These are phyloP conservation scores for Manis javanica DNA, from an alignment of 2,797 vertebrate species.

Conservation along the genomic window DNA sequence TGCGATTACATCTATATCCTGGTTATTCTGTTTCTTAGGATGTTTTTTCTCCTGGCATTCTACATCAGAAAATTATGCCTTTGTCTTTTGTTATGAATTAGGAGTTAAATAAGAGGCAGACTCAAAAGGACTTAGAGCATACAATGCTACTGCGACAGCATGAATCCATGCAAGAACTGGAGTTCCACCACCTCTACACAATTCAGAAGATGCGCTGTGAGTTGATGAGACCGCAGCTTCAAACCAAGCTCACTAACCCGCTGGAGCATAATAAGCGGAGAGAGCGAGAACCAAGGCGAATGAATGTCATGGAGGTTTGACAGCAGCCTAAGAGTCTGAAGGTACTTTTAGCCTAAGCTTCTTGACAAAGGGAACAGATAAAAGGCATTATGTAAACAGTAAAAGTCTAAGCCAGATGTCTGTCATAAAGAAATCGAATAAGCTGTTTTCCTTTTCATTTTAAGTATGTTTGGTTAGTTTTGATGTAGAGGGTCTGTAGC, in stretches of 20 bases:
- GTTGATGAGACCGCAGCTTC: slow-evolving; percentile 97
- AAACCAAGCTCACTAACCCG: slow-evolving; percentile 99
- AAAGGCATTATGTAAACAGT: not conserved
- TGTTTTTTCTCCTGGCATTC: not conserved
- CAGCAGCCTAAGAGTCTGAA: slow-evolving; percentile 99
- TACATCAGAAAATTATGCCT: slow-evolving; percentile 61
- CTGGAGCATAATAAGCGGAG: slow-evolving; percentile 99
- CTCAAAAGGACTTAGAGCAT: slow-evolving; percentile 98
- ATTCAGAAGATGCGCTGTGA: slow-evolving; percentile 97
- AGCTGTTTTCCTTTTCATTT: slow-evolving; percentile 10
- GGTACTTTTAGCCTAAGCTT: slow-evolving; percentile 86
- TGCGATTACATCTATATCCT: slow-evolving; percentile 24
- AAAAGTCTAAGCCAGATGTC: not conserved
- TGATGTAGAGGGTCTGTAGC: not conserved
- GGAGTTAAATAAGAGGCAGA: slow-evolving; percentile 99
- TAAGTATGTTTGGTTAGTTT: not conserved
- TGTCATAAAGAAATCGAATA: slow-evolving; percentile 3
- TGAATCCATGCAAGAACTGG: slow-evolving; percentile 99
- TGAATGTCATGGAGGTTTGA: slow-evolving; percentile 98
- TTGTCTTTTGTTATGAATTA: slow-evolving; percentile 82
- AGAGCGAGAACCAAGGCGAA: slow-evolving; percentile 96
- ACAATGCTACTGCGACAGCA: slow-evolving; percentile 98
- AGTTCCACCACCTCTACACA: slow-evolving; percentile 97
- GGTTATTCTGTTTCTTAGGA: not conserved
- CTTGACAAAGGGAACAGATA: not conserved